A percentile compares a stretch with the other conserved stretches of the same genome.
phyloP scores from a whole-genome alignment of 1,140 invertebrate species.

The Lucilia sericata region DNA sequence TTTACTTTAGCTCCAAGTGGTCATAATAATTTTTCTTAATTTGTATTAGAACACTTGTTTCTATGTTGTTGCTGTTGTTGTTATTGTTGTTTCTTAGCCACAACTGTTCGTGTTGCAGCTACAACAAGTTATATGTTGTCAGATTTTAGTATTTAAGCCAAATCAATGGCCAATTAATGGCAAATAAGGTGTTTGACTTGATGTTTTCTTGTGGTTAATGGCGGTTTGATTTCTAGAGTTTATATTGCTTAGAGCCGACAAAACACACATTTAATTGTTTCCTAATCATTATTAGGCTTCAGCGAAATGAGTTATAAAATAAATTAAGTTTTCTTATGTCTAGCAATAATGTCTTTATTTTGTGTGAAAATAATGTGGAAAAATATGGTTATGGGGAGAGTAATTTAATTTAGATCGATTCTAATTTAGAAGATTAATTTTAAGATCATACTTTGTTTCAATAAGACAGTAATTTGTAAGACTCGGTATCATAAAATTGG shows the following conservation, averaged over 20 bases:
- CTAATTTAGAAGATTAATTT: too few species aligned
- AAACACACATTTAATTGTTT: neutral
- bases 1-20: neutral
- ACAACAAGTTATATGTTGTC: neutral
- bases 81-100: too few species aligned
- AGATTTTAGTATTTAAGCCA: neutral
- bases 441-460: too few species aligned
- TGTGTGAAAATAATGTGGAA: neutral
- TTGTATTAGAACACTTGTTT: neutral
- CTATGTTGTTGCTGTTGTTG: too few species aligned
- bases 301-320: neutral
- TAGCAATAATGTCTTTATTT: slow-evolving; percentile 11
- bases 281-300: neutral
- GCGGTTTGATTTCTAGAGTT: neutral
- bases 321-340: neutral
- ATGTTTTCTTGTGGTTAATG: neutral
- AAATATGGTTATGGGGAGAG: too few species aligned
- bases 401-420: too few species aligned
- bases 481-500: too few species aligned
- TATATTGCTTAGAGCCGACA: neutral
- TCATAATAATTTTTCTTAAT: neutral
- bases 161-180: slow-evolving; percentile 30
- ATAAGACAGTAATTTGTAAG: too few species aligned
- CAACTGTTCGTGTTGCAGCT: too few species aligned
- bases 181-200: slow-evolving; percentile 37